phyloP scores from a whole-genome alignment of 2,113 vertebrate species.

The Dryoscopus gambensis region DNA sequence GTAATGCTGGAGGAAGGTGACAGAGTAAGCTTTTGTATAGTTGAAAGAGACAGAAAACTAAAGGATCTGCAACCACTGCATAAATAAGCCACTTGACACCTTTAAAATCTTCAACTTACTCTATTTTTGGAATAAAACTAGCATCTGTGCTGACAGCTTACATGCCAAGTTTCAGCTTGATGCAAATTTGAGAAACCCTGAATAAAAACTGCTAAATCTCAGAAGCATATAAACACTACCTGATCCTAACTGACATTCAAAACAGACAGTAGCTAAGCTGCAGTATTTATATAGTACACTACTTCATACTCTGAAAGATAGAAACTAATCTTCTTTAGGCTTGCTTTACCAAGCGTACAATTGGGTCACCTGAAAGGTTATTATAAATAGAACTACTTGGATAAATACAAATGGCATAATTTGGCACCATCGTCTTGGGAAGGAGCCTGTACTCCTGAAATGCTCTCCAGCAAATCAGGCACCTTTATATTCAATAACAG shows the following conservation, averaged over 20 bases:
- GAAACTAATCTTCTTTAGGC: constrained; percentile 26
- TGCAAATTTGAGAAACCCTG: constrained; percentile 27
- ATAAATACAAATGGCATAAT: not conserved
- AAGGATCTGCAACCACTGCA: constrained; percentile 32
- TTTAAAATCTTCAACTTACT: constrained; percentile 6
- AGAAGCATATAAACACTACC: not conserved
- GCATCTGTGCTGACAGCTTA: constrained; percentile 37
- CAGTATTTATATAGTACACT: constrained; percentile 6
- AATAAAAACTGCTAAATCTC: constrained; percentile 32
- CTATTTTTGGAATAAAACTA: constrained; percentile 46
- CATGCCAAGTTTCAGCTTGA: constrained; percentile 15
- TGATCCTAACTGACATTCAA: constrained; percentile 40
- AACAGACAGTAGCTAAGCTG: constrained; percentile 1
- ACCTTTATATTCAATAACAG: not conserved
- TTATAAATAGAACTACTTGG: constrained; percentile 29
- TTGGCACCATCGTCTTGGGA: not conserved
- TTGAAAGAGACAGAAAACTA: not conserved
- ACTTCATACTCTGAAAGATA: not conserved
- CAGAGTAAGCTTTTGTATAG: not conserved
- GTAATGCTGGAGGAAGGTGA: not conserved
- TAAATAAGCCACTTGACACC: constrained; percentile 38
- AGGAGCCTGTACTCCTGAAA: not conserved
- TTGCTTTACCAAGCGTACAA: not conserved
- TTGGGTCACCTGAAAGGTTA: constrained; percentile 25
- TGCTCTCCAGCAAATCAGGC: not conserved